Conservation (phyloP, 2,888 invertebrate species). For the Mystacides longicornis region DNA sequence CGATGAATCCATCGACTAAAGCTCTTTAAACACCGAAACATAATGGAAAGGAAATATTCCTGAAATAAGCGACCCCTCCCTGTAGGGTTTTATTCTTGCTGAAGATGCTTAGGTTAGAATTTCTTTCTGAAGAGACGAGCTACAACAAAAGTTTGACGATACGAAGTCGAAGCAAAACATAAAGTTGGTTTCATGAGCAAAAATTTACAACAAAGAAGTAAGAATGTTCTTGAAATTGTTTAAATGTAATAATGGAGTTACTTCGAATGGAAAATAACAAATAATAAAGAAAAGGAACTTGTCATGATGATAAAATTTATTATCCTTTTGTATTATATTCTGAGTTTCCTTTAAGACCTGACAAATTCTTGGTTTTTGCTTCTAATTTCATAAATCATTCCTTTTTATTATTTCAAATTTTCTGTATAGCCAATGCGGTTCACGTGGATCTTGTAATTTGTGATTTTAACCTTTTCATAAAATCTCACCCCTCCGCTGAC, state of each 20-base stretch:
- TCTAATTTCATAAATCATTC: slow-evolving; percentile 8
- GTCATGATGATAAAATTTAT: slow-evolving; percentile 5
- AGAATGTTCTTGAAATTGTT: slow-evolving; percentile 1
- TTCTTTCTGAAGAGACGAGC: not conserved
- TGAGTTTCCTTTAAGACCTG: not conserved
- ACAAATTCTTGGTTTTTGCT: not conserved
- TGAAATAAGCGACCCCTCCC: too few species aligned
- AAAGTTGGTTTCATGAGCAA: not conserved
- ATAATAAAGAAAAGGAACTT: slow-evolving; percentile 7
- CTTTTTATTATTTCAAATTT: not conserved
- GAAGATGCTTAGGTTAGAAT: not conserved
- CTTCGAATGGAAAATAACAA: slow-evolving; percentile 4
- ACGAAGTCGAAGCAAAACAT: not conserved
- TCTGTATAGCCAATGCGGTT: not conserved
- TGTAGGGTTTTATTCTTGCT: not conserved
- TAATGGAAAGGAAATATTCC: too few species aligned
- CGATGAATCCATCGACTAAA: too few species aligned
- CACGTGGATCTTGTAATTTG: not conserved
- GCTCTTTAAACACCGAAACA: too few species aligned
- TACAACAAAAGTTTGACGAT: not conserved
- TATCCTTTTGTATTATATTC: slow-evolving; percentile 4
- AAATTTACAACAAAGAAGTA: not conserved
- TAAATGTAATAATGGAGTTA: slow-evolving; percentile 6
- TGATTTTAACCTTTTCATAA: not conserved
- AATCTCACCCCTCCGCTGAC: not conserved